Conservation (phyloP, 2,113 vertebrate species). For the Prionailurus bengalensis region DNA sequence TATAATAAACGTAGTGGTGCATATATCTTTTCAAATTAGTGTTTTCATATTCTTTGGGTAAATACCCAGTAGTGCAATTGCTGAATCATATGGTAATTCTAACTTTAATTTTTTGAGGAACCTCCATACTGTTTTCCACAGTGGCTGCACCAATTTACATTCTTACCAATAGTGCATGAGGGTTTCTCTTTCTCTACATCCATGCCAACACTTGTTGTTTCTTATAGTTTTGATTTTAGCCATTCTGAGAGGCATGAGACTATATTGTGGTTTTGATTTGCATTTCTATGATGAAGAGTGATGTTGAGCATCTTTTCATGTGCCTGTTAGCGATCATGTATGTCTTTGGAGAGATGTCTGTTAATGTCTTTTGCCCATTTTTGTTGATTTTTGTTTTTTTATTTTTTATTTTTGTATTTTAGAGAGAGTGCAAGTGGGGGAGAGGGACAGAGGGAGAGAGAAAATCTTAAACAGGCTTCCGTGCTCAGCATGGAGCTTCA, state of each 20-base stretch:
- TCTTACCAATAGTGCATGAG: neutral
- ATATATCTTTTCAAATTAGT: neutral
- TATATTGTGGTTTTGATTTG: neutral
- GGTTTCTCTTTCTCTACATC: neutral
- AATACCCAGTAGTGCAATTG: neutral
- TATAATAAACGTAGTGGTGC: neutral
- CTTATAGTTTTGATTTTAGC: neutral
- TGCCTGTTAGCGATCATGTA: neutral
- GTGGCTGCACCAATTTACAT: neutral
- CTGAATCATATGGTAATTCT: neutral
- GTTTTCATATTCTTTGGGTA: neutral
- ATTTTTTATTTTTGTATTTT: too few relatives aligned
- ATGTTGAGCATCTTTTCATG: neutral
- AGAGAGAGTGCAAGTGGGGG: too few relatives aligned
- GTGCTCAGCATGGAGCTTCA: neutral
- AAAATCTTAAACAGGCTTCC: too few relatives aligned
- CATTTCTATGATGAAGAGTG: neutral
- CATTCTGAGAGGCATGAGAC: neutral
- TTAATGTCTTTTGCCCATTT: neutral
- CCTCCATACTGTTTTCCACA: neutral
- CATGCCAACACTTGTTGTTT: neutral
- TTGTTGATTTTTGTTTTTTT: neutral
- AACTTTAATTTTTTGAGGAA: neutral
- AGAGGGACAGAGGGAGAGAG: too few relatives aligned
- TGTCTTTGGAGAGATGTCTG: neutral